Evolutionary conservation across 1,140 invertebrate genomes (phyloP), one percentile per base, ranked within the genome.

Genomic region (Paraescarpia echinospica): DNA sequence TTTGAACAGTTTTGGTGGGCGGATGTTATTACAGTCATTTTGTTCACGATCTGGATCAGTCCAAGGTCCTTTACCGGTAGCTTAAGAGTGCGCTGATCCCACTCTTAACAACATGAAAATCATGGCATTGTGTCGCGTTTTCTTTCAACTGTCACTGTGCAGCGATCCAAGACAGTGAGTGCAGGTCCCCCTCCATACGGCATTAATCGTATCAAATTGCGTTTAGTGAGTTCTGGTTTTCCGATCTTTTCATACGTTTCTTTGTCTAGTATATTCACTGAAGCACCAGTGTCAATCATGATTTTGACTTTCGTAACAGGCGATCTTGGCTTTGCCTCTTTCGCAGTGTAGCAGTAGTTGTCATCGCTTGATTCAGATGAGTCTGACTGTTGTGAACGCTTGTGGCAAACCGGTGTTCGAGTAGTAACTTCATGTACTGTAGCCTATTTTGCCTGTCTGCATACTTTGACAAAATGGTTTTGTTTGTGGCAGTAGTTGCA

Each of bases 11-110:
- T n/a, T n/a, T n/a, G n/a, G n/a, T n/a, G n/a, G n/a, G n/a, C n/a
- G n/a, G n/a, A n/a, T n/a, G n/a, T n/a, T n/a, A 94, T 35, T 93
- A 94, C 93, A 5, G 90, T 90, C 89, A 94, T 93, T 91, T 93
- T 93, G 8, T 93, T 35, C 33, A 93, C 90, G 2, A 93, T 91
- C 92, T 93, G 94, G 93, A 93, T 94, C 89, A 89, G 94, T 89
- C 90, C 92, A 34, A 93, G 92, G 91, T 93, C 14, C 51, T 94
- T 91, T 48, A 22, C 33, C 90, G 93, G 93, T 14, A 89, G 93
- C 27, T 6, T 34, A 31, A 31, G 59, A 77, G 59, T 4, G 59
- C 59, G 59, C 27, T 18, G 59, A 14, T 31, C 12, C 59, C 59
- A 77, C 2, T 77, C 22, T 27, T 5, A 27, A 77, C 59, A 27